A percentile compares a stretch with the other conserved stretches of the same genome.
Conservation (phyloP, 2,888 invertebrate genomes). For the Proisotoma minuta region DNA sequence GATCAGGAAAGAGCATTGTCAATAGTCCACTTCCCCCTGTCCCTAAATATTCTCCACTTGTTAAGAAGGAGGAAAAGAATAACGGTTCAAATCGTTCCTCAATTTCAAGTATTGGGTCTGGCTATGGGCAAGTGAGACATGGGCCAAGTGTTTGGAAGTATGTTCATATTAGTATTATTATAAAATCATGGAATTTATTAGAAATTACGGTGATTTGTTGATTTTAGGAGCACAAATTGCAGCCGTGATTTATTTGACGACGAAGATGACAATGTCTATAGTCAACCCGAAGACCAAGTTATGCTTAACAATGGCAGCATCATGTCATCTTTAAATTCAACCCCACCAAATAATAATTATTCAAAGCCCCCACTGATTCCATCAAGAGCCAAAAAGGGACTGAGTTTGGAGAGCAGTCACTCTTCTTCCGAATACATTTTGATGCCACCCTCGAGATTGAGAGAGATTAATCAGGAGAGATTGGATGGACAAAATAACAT, state of each 20-base stretch:
- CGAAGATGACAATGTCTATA: conserved; percentile 68
- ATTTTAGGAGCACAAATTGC: conserved; percentile 13
- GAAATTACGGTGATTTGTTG: too few species aligned
- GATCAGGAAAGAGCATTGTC: conserved; percentile 39
- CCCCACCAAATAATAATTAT: conserved; percentile 46
- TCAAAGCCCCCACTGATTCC: conserved; percentile 41
- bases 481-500: conserved; percentile 24
- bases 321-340: background rate
- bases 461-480: conserved; percentile 38
- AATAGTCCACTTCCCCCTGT: conserved; percentile 78
- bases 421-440: conserved; percentile 38
- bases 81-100: conserved; percentile 48
- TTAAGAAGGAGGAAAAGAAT: conserved; percentile 10
- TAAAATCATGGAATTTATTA: too few species aligned
- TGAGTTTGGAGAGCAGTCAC: background rate
- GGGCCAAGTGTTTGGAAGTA: conserved; percentile 2
- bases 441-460: conserved; percentile 42
- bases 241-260: conserved; percentile 48
- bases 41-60: conserved; percentile 51
- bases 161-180: background rate
- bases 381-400: conserved; percentile 15
- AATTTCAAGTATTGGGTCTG: conserved; percentile 52
- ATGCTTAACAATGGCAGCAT: background rate
- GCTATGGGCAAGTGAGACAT: conserved; percentile 57
- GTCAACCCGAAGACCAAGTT: conserved; percentile 60